Conservation (phyloP, 2,888 invertebrate species). For the Andrena bicolor region DNA sequence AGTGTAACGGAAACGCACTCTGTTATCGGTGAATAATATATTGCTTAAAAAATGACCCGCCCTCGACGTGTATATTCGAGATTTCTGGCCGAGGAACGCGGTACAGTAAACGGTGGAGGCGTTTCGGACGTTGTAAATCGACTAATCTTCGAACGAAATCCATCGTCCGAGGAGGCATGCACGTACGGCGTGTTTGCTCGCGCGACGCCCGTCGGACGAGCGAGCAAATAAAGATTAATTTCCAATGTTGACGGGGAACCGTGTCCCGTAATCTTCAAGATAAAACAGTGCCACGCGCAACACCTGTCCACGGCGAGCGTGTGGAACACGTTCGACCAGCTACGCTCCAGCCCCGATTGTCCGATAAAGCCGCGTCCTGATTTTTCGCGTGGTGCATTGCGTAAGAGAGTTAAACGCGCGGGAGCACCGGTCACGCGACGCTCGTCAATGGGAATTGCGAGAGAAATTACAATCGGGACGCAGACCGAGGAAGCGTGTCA, state of each 20-base stretch:
- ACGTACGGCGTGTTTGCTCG: constrained; percentile 26
- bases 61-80: too few species aligned
- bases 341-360: background rate
- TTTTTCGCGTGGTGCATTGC: constrained; percentile 20
- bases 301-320: constrained; percentile 1
- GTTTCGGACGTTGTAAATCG: background rate
- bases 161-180: background rate
- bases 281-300: constrained; percentile 18
- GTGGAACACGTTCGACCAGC: background rate
- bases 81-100: too few species aligned
- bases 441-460: constrained; percentile 19
- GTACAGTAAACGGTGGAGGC: background rate
- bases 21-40: too few species aligned
- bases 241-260: constrained; percentile 41
- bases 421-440: constrained; percentile 5
- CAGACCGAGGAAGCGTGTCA: constrained; percentile 5
- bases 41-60: too few species aligned
- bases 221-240: constrained; percentile 41
- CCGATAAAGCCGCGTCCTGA: constrained; percentile 28
- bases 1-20: too few species aligned
- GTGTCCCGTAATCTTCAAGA: constrained; percentile 15
- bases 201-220: background rate
- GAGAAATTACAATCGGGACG: background rate
- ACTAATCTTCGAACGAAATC: constrained; percentile 25
- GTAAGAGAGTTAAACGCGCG: constrained; percentile 1